Conservation (phyloP, 2,113 vertebrate species). For the Cyphomyrus plagiostoma region DNA sequence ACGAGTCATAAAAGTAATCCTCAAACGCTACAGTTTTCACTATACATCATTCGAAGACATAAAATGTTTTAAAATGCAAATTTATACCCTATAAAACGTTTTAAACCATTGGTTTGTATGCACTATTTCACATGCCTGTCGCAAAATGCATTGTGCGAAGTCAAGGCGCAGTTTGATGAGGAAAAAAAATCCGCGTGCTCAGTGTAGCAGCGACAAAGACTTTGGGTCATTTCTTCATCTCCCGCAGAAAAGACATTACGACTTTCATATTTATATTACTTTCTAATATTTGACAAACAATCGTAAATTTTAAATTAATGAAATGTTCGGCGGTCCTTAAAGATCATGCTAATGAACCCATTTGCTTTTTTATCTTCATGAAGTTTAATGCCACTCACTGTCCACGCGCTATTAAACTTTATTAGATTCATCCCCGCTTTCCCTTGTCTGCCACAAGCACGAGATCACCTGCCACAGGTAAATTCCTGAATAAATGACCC, state of each 20-base stretch:
- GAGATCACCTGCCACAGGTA: constrained; percentile 93
- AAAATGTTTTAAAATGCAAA: constrained; percentile 85
- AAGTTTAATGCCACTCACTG: constrained; percentile 85
- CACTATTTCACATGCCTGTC: constrained; percentile 97
- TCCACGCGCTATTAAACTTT: constrained; percentile 95
- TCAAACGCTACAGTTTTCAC: constrained; percentile 70
- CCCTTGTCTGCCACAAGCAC: constrained; percentile 79
- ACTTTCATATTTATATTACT: constrained; percentile 95
- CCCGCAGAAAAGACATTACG: constrained; percentile 99
- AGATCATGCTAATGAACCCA: constrained; percentile 96
- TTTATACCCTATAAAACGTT: constrained; percentile 84
- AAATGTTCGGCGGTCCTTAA: constrained; percentile 95
- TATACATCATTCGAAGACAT: constrained; percentile 93
- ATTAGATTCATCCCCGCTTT: constrained; percentile 79
- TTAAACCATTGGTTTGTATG: constrained; percentile 98
- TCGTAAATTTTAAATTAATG: constrained; percentile 99
- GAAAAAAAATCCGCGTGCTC: constrained; percentile 85
- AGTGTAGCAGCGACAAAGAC: constrained; percentile 88
- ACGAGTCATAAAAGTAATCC: constrained; percentile 6
- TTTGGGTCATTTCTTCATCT: constrained; percentile 99
- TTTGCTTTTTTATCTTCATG: constrained; percentile 83
- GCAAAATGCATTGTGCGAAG: constrained; percentile 76
- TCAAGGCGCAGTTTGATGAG: constrained; percentile 90
- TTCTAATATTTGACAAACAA: constrained; percentile 99
- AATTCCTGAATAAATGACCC: constrained; percentile 52